Conservation (phyloP, 2,797 vertebrate species). For the Xiphophorus birchmanni region DNA sequence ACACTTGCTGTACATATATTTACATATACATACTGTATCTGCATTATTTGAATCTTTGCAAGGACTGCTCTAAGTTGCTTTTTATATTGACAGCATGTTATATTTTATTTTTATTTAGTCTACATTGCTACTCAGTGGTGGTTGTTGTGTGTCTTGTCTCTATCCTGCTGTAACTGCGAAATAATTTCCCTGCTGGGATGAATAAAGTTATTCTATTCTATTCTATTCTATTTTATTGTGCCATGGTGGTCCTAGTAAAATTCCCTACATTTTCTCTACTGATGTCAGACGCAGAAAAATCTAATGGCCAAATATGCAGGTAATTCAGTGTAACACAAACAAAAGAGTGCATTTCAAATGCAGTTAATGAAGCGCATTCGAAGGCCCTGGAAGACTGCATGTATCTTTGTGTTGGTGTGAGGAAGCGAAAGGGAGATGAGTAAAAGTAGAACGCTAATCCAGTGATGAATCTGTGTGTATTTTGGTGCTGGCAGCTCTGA, state of each 20-base stretch:
- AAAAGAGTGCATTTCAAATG: slow-evolving; percentile 35
- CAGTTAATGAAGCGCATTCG: slow-evolving; percentile 30
- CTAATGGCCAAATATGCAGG: slow-evolving; percentile 7
- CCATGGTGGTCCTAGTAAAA: not conserved
- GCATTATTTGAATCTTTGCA: no score
- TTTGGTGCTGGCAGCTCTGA: slow-evolving; percentile 79
- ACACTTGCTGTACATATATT: no score
- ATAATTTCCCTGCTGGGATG: no score
- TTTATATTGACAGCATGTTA: no score
- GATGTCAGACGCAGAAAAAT: not conserved
- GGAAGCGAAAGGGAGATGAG: slow-evolving; percentile 61
- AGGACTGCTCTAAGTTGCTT: no score
- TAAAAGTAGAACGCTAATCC: slow-evolving; percentile 77
- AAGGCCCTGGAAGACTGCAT: slow-evolving; percentile 16
- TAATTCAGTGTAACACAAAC: slow-evolving; percentile 8
- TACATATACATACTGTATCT: no score
- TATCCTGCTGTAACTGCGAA: no score
- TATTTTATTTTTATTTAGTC: no score
- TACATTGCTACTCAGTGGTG: no score
- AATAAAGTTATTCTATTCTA: no score
- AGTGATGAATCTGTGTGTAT: slow-evolving; percentile 82
- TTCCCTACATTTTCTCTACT: not conserved
- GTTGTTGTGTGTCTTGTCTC: no score
- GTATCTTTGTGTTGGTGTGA: slow-evolving; percentile 11
- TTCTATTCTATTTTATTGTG: no score